Evolutionary conservation across 1,140 invertebrate genomes (phyloP), one percentile per base, ranked within the genome.

Genomic region (Cyclina sinensis): DNA sequence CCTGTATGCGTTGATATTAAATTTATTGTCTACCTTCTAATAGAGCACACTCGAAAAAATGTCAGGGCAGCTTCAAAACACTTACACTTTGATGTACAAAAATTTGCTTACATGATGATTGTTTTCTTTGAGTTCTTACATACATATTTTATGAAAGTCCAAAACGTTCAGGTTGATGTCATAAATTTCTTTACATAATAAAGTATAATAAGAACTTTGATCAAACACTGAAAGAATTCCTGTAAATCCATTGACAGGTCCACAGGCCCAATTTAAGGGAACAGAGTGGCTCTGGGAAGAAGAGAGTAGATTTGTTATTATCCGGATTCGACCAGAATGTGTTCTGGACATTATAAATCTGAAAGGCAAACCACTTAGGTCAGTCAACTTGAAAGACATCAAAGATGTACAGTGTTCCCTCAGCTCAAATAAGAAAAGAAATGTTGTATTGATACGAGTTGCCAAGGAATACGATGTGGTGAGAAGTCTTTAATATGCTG

Each of bases 401-500:
- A 97, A 98, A 57, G 96, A 97, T 5, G 96, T 99, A 0, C 97
- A 97, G 11, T 97, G 99, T 27, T 93, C 90, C 51, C 80, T 94
- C 32, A 93, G 96, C 82, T 92, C 96, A 30, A 97, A 97, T 86
- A 96, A 96, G 82, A 98, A 98, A 93, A 98, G 98, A 0, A 93
- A 92, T 76, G 96, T 99, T 93, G 96, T 99, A 0, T 94, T 99
- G 12, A 96, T 99, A 18, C 96, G 98, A 90, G 97, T 99, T 9
- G 98, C 98, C 0, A 97, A 98, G 79, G 99, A 99, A 96, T 99
- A 99, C 94, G 99, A 99, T 95, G 35, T 94, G 86, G 94, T 94
- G 90, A 91, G 88, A 27, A n/a, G n/a, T 24, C n/a, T 57, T 57
- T 43, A 4, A 43, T 43, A 43, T 4, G 43, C n/a, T n/a, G n/a